Base-by-base conservation (phyloP, 2,113 vertebrate genomes). In the Cichladusa arquata region DNA sequence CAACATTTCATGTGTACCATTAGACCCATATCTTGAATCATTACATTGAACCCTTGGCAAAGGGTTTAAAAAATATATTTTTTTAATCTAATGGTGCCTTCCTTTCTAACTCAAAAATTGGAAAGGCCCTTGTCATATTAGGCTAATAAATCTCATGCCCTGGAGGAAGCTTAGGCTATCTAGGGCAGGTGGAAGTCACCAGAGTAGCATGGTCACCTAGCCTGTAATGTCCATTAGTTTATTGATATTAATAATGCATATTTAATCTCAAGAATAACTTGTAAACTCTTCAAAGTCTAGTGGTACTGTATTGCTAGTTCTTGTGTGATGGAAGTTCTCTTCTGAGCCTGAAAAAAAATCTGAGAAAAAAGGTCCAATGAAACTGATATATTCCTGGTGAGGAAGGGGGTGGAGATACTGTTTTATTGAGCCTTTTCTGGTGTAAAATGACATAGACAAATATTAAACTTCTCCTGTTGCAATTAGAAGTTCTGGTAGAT, bases 331-430 rank as follows among this genome's bases (percentile, higher is more conserved):
- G 5, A 58, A 57, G 4, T n/a, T 51, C 8, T 66, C 9, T 45
- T 57, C 8, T 14, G 51, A 65, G 22, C 13, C 29, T 53, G 24
- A 72, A 72, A 66, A 66, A 80, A 79, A 50, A 4, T 29, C 6
- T 19, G 14, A 66, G 36, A 31, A 61, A 61, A 65, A 58, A 31
- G 11, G 8, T 38, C 24, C 19, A 47, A 1, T 4, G 3, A 78
- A 87, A 50, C 12, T 2, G 15, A 51, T 53, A 3, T 14, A 25
- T 50, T 73, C 5, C 19, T 64, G 31, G 23, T 62, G 14, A 11
- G 22, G 6, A 53, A 11, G 3, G 22, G 6, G 3, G 2, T 45
- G 4, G 16, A 29, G 5, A 13, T 28, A 9, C 24, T 64, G 15
- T 4, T 54, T 78, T 33, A 12, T 13, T 74, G 42, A 74, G 10